phyloP scores from a whole-genome alignment of 2,797 vertebrate genomes.

The Poeciliopsis presidionis region DNA sequence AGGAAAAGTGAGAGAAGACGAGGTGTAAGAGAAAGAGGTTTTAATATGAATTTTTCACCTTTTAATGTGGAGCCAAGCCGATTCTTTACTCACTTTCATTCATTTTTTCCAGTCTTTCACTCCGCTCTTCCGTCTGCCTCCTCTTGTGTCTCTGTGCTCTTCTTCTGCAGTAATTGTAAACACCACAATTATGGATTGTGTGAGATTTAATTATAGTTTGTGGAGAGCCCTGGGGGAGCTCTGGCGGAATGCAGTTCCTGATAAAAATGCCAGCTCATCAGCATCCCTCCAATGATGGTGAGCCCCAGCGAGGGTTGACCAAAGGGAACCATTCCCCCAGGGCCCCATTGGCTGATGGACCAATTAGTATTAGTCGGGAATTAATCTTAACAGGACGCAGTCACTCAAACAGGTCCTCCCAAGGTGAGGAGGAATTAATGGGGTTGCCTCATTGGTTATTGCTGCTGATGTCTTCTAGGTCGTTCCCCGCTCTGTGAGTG shows the following conservation, averaged over 20 bases:
- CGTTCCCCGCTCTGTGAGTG: slow-evolving; percentile 34
- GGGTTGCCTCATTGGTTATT: slow-evolving; percentile 73
- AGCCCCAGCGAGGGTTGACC: slow-evolving; percentile 80
- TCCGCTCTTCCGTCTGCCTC: slow-evolving; percentile 54
- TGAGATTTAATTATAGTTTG: slow-evolving; percentile 86
- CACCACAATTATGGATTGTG: slow-evolving; percentile 89
- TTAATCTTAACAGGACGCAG: slow-evolving; percentile 84
- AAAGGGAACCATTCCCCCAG: slow-evolving; percentile 77
- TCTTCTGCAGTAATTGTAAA: slow-evolving; percentile 83
- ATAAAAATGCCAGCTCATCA: slow-evolving; percentile 84
- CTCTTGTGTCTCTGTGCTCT: slow-evolving; percentile 69
- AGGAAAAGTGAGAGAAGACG: slow-evolving; percentile 69
- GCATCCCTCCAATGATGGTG: slow-evolving; percentile 75
- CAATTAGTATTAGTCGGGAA: slow-evolving; percentile 87
- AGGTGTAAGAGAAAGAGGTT: slow-evolving; percentile 65
- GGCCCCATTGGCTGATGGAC: slow-evolving; percentile 79
- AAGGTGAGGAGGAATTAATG: slow-evolving; percentile 85
- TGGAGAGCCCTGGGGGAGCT: slow-evolving; percentile 77
- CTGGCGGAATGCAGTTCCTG: slow-evolving; percentile 82
- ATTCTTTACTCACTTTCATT: slow-evolving; percentile 50
- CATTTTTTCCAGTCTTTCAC: slow-evolving; percentile 41
- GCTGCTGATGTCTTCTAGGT: slow-evolving; percentile 68
- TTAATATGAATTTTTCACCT: slow-evolving; percentile 81
- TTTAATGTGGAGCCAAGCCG: slow-evolving; percentile 67
- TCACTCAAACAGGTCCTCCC: slow-evolving; percentile 83